phyloP scores from a whole-genome alignment of 2,888 invertebrate species.

The Sericinus montela region DNA sequence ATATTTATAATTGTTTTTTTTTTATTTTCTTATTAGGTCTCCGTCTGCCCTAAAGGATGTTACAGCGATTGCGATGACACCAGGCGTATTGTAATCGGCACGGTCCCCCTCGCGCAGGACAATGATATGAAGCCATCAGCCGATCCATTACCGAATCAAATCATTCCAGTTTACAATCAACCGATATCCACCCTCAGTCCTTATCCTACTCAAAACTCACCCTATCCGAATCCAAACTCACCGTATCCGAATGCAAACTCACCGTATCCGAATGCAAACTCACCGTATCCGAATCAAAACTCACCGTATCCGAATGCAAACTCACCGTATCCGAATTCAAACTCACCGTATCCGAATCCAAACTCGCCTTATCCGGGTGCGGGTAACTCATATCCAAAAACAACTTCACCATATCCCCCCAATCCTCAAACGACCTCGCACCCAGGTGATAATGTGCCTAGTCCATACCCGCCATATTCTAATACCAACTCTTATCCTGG shows the following conservation, averaged over 20 bases:
- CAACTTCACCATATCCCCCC: constrained; percentile 24
- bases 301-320: constrained; percentile 26
- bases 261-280: constrained; percentile 20
- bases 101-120: constrained; percentile 47
- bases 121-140: constrained; percentile 34
- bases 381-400: constrained; percentile 28
- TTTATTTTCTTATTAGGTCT: constrained; percentile 36
- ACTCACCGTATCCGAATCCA: background rate
- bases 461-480: constrained; percentile 24
- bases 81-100: constrained; percentile 46
- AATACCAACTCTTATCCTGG: background rate
- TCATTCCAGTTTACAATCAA: constrained; percentile 43
- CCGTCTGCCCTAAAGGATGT: constrained; percentile 44
- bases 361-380: constrained; percentile 26
- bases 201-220: constrained; percentile 25
- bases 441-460: background rate
- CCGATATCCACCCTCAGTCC: constrained; percentile 18
- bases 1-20: too few relatives aligned
- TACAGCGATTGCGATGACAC: constrained; percentile 40
- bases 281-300: constrained; percentile 28
- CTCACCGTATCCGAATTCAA: background rate
- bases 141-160: constrained; percentile 40
- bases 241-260: background rate
- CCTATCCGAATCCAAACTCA: constrained; percentile 21
- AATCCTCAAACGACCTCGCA: background rate